Base-by-base conservation (phyloP, 2,113 vertebrate genomes). In the Pholis gunnellus region DNA sequence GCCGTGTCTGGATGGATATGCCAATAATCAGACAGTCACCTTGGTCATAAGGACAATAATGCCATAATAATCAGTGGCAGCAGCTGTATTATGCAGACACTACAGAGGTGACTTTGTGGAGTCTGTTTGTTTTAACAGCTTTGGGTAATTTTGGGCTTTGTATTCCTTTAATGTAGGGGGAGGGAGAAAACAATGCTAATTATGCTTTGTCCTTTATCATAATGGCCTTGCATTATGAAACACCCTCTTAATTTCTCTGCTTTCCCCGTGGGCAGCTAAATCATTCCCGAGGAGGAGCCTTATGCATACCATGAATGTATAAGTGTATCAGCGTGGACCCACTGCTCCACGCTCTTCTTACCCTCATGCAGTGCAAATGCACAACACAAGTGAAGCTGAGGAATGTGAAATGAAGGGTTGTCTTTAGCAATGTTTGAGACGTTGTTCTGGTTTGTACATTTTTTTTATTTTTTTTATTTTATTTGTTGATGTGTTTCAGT, bases 271-370 rank as follows among this genome's bases (percentile, higher is more conserved):
- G 76, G 84, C 79, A 80, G 72, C 84, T 64, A 59, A 90, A 87
- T 90, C 81, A 87, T 89, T 92, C 79, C 89, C 2, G 8, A 46
- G 83, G 88, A 89, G 85, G 64, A 89, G 82, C 84, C 84, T 85
- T 88, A 75, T 86, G 85, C 82, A 86, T 78, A 81, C 78, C 83
- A 78, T 93, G 91, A 94, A 94, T 93, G 93, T 93, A 78, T 72
- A 83, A 65, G 79, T 82, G 36, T 75, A 77, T 83, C 81, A 72
- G 72, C 81, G 46, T 69, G 86, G 86, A 89, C 90, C 87, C 86
- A 17, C 73, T 9, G 75, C 80, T 88, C 79, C 63, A 29, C 63
- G 11, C 67, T 40, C 56, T 75, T 73, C 50, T 69, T 77, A 31
- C 67, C 57, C 57, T 71, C 63, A 67, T 87, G 78, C 86, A 82